Conservation (phyloP, 2,888 invertebrate genomes). For the Gymnoscelis rufifasciata region DNA sequence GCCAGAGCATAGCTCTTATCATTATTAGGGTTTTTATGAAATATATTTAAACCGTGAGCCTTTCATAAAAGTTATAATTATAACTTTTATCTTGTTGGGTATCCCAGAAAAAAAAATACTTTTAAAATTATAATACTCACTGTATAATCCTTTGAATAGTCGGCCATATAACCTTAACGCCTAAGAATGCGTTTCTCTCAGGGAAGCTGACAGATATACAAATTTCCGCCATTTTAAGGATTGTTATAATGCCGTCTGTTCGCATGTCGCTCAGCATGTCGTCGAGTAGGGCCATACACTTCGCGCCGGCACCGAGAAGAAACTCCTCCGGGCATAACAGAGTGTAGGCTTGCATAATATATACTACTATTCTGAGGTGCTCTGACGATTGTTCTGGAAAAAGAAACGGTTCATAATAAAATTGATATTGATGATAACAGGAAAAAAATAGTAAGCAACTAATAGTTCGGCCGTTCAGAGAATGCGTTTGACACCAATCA, state of each 20-base stretch:
- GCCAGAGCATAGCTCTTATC: no score
- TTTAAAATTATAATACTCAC: slow-evolving; percentile 44
- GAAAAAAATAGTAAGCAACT: background rate
- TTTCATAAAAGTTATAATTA: no score
- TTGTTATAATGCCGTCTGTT: slow-evolving; percentile 77
- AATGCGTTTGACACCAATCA: no score
- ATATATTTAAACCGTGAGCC: no score
- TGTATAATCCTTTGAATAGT: slow-evolving; percentile 62
- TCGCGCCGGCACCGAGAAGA: slow-evolving; percentile 83
- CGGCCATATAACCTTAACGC: slow-evolving; percentile 74
- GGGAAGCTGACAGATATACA: slow-evolving; percentile 86
- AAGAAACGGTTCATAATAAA: background rate
- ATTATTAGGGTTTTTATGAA: no score
- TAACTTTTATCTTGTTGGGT: no score
- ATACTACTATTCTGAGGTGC: slow-evolving; percentile 86
- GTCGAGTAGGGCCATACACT: slow-evolving; percentile 84
- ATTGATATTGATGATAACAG: background rate
- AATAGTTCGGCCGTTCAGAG: no score
- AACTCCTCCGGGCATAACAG: slow-evolving; percentile 88
- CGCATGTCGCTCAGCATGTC: slow-evolving; percentile 88
- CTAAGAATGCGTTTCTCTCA: slow-evolving; percentile 85
- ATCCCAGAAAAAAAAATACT: background rate
- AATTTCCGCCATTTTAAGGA: slow-evolving; percentile 82
- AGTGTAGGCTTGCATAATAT: slow-evolving; percentile 90
- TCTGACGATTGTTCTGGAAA: slow-evolving; percentile 88